Evolutionary conservation across 37 sponge, comb jelly and placozoan genomes (phyloP), one percentile per base, ranked within the genome.

Genomic region (Halisarca cf. caerulea): DNA sequence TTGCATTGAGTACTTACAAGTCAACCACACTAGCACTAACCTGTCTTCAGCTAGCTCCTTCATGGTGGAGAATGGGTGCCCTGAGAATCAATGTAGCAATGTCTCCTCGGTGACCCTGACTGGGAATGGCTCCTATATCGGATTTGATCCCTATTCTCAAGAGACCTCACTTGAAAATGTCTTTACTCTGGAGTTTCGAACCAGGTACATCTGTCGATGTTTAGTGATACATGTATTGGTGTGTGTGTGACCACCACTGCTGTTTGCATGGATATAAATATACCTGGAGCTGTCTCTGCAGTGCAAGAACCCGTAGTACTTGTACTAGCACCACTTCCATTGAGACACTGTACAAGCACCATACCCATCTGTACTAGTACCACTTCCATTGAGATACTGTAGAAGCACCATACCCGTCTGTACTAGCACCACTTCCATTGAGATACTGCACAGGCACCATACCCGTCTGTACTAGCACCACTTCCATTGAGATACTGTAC

Each of bases 41-140:
- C 73, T 92, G 42, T 25, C 58, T 9, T 33, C 38, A 15, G 83
- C 79, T 28, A 55, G 51, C 53, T 74, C 44, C 44, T 39, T 40
- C 7, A 39, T 74, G 77, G 86, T 92, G 6, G 28, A 23, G 11
- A 18, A 35, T 11, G 86, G 86, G 25, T 92, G 92, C 44, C 84
- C 92, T 59, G 60, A 9, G 17, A 1, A 54, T 33, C 92, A 92
- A 25, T 92, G 92, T 40, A 77, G n/a, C 5, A 44, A 66, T 18
- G 34, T 39, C 0, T 70, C 86, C 41, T 82, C 86, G 55, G 61
- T 88, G 36, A 92, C 92, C 2, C 61, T 90, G 27, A 79, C 38
- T 38, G 83, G 78, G 2, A 85, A 81, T 33, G 59, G 78, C 21
- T 82, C 90, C 18, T 90, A 79, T 68, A 1, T 90, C 4, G 80